A percentile compares a stretch with the other conserved stretches of the same genome.
Conservation (phyloP, 2,113 vertebrate genomes). For the Malurus melanocephalus region DNA sequence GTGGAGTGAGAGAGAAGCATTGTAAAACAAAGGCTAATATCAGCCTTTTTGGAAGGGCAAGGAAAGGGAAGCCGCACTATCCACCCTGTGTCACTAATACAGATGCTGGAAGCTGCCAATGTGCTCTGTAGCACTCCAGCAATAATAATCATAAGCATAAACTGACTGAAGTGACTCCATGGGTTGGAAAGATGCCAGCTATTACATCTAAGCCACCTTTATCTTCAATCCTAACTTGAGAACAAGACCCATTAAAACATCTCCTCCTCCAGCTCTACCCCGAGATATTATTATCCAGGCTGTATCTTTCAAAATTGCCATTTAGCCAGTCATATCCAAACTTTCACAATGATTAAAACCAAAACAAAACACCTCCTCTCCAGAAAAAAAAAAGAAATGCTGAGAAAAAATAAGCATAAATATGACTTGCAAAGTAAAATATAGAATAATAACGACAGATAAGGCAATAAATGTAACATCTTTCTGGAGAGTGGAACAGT, state of each 20-base stretch:
- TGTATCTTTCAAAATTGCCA: neutral
- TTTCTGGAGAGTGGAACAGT: neutral
- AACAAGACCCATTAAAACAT: conserved; percentile 41
- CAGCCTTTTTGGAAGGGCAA: neutral
- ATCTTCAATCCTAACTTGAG: conserved; percentile 54
- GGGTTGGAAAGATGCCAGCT: conserved; percentile 69
- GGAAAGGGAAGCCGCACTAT: neutral
- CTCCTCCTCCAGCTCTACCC: neutral
- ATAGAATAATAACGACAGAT: neutral
- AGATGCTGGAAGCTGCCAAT: conserved; percentile 67
- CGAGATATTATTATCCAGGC: neutral
- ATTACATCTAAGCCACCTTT: conserved; percentile 68
- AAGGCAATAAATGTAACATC: neutral
- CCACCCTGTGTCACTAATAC: conserved; percentile 72
- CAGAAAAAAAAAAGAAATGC: neutral
- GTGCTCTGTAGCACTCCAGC: conserved; percentile 76
- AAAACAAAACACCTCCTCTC: neutral
- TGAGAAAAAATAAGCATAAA: neutral
- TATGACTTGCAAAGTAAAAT: neutral
- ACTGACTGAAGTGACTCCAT: conserved; percentile 70
- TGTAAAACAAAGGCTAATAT: conserved; percentile 65
- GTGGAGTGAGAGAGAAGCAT: conserved; percentile 54
- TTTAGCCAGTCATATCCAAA: neutral
- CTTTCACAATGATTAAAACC: neutral
- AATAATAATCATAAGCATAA: conserved; percentile 69